Evolutionary conservation across 2,797 vertebrate species (phyloP), one percentile per base, ranked within the genome.

Genomic region (Dipus sagitta): DNA sequence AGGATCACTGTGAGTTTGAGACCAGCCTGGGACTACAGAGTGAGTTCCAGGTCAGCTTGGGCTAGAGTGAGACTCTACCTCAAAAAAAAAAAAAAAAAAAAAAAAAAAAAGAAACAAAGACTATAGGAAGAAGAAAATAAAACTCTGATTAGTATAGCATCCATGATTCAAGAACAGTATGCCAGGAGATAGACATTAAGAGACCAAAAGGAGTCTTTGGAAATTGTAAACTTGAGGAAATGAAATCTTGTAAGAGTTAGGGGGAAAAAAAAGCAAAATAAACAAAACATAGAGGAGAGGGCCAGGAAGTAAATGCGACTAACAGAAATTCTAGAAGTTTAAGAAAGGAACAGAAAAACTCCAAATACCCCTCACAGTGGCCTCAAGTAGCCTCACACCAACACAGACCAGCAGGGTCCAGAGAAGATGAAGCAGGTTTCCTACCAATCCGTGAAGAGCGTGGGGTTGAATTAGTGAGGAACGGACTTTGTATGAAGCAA

Each of bases 161-260:
- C 68, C n/a, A 68, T 68, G 34, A 70, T 67, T 80, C 2, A 92
- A 88, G 26, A 93, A 67, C 1, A 83, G 17, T 34, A 85, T 93
- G 20, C 14, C 65, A 87, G 34, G 71, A 90, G 64, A 82, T 2
- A 83, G 47, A 76, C 38, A 60, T 64, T 78, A 30, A 81, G 79
- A 90, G 72, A 90, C 68, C 28, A 90, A 86, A 93, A 83, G 52
- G 10, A 60, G 2, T 20, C 34, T 90, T 93, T 72, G 58, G 58
- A 90, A 93, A 93, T 80, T 80, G 80, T 72, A 64, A 91, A 54
- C 76, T n/a, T 91, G 58, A 68, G 90, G 70, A 88, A 82, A 91
- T 75, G 9, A 90, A 86, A 91, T 23, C 68, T 32, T 80, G 26
- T 38, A 86, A 90, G 47, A 74, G 14, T 17, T 94, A 6, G 38